These are phyloP conservation scores for Propithecus coquereli DNA, from an alignment of 2,113 vertebrate genomes.

Conservation along the genomic window DNA sequence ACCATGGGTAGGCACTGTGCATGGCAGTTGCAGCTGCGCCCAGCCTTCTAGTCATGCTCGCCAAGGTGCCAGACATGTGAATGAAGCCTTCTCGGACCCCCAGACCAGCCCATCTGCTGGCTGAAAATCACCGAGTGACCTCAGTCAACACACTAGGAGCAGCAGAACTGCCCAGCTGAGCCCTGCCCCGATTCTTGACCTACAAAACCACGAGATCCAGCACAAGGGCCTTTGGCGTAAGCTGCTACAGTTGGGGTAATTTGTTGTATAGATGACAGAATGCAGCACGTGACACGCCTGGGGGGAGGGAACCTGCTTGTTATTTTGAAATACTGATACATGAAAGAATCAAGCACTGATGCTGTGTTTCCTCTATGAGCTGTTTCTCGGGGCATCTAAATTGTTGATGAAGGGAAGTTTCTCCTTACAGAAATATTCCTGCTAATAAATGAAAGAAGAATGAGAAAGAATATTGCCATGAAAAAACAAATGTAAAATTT, in stretches of 20 bases:
- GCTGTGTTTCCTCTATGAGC: background rate
- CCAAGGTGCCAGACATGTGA: background rate
- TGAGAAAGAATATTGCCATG: background rate
- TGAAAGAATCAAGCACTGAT: background rate
- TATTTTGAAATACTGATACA: background rate
- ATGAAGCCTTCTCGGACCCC: background rate
- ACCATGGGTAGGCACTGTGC: fast-evolving
- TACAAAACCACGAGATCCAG: background rate
- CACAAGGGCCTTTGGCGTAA: background rate
- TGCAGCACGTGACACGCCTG: no score
- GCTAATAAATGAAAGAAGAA: background rate
- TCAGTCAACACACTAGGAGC: fast-evolving
- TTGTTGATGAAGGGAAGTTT: background rate
- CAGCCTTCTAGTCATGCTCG: background rate
- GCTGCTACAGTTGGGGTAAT: background rate
- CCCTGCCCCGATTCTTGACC: background rate
- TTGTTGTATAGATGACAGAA: no score
- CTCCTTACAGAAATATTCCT: background rate
- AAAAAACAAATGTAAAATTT: background rate
- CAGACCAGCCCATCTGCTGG: background rate
- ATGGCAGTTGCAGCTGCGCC: background rate
- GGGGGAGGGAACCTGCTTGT: background rate
- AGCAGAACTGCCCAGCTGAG: background rate
- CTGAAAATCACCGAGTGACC: background rate
- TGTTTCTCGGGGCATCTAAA: background rate